Conservation (phyloP, 2,113 vertebrate genomes). For the Phalacrocorax brasilianus region DNA sequence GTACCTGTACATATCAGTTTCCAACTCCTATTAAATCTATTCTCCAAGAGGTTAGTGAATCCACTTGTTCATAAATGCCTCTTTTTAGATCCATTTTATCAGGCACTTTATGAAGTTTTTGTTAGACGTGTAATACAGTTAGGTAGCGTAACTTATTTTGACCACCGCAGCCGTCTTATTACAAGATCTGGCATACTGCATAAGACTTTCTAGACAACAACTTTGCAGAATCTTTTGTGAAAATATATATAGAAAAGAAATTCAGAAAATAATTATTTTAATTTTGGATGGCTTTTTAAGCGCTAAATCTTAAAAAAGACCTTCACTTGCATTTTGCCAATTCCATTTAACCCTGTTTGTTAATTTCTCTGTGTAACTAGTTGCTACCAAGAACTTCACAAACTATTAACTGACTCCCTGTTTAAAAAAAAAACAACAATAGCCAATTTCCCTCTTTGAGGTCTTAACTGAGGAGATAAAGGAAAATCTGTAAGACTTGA, state of each 20-base stretch:
- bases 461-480: background rate
- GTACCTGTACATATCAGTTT: background rate
- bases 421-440: background rate
- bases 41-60: background rate
- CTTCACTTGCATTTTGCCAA: background rate
- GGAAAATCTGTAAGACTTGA: fast-evolving
- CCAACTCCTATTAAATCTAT: background rate
- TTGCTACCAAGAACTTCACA: background rate
- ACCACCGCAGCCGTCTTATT: background rate
- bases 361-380: background rate
- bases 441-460: background rate
- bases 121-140: background rate
- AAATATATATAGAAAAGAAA: background rate
- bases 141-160: background rate
- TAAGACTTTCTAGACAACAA: background rate
- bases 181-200: background rate
- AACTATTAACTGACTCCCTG: background rate
- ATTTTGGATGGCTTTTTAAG: background rate
- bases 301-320: background rate
- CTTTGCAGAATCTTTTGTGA: background rate
- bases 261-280: background rate
- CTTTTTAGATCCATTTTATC: background rate
- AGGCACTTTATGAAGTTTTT: background rate
- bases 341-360: background rate
- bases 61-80: background rate